Conservation (phyloP, 2,888 invertebrate genomes). For the Nycteola revayana region DNA sequence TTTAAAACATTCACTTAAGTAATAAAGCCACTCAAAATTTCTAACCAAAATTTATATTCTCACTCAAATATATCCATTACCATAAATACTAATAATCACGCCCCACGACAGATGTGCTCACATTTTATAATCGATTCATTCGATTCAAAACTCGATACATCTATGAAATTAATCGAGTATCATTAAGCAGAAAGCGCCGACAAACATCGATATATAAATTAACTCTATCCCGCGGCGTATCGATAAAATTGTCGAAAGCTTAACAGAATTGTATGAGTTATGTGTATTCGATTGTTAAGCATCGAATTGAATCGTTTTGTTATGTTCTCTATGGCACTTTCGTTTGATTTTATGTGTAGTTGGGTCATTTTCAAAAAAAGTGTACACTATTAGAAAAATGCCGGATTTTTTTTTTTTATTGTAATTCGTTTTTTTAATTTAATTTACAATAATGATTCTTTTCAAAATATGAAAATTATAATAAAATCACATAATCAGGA, state of each 20-base stretch:
- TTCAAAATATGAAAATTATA: no score
- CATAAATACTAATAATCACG: constrained; percentile 34
- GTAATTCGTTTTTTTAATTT: no score
- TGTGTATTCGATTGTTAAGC: constrained; percentile 36
- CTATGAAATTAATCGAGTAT: constrained; percentile 45
- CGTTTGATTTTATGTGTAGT: constrained; percentile 24
- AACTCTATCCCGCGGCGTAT: constrained; percentile 38
- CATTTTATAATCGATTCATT: constrained; percentile 34
- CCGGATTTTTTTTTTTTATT: no score
- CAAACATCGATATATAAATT: constrained; percentile 39
- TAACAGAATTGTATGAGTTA: constrained; percentile 41
- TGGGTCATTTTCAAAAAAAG: no score
- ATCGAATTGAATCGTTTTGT: constrained; percentile 33
- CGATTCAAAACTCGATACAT: constrained; percentile 30
- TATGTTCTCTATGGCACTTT: constrained; percentile 23
- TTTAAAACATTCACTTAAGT: no score
- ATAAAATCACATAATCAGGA: no score
- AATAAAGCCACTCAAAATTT: no score
- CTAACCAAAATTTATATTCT: no score
- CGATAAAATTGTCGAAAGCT: constrained; percentile 41
- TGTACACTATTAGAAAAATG: no score
- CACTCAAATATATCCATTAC: constrained; percentile 32
- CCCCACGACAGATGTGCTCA: constrained; percentile 49
- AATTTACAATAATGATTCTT: no score
- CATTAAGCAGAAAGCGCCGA: constrained; percentile 40